These are phyloP conservation scores for Cinclus mexicanus DNA, from an alignment of 2,113 vertebrate species.

Conservation along the genomic window DNA sequence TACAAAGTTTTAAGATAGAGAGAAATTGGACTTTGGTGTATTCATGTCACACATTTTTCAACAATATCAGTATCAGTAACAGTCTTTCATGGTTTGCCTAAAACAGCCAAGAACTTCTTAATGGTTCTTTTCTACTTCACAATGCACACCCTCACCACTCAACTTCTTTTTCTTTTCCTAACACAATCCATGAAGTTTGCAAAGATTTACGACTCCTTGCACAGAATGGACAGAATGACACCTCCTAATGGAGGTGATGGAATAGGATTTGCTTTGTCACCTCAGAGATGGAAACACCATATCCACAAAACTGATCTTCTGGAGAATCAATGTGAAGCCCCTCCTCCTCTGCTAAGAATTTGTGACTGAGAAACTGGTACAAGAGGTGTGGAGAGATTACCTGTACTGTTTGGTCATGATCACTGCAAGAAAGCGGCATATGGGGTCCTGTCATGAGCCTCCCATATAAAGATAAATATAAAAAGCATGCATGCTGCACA, in stretches of 20 bases:
- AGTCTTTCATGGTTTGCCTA: not conserved
- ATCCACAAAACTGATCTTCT: not conserved
- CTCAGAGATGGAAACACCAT: not conserved
- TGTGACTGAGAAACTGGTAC: not conserved
- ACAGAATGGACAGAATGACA: not conserved
- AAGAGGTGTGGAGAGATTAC: not conserved
- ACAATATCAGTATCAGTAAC: not conserved
- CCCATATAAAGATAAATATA: not conserved
- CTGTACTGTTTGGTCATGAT: not conserved
- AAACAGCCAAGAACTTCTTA: not conserved
- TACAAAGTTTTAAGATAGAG: not conserved
- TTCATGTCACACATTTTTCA: not conserved
- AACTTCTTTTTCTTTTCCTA: not conserved
- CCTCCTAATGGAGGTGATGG: not conserved
- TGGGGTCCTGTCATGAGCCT: not conserved
- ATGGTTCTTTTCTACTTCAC: not conserved
- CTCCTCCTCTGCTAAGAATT: not conserved
- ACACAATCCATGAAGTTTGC: not conserved
- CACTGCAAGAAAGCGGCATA: not conserved
- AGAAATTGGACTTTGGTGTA: not conserved
- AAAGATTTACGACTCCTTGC: not conserved
- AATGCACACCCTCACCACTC: not conserved
- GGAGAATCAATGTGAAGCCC: not conserved
- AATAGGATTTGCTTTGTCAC: not conserved
- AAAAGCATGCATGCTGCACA: not conserved